Base-by-base conservation (phyloP, 2,113 vertebrate species). In the Chaetorhynchus papuensis region DNA sequence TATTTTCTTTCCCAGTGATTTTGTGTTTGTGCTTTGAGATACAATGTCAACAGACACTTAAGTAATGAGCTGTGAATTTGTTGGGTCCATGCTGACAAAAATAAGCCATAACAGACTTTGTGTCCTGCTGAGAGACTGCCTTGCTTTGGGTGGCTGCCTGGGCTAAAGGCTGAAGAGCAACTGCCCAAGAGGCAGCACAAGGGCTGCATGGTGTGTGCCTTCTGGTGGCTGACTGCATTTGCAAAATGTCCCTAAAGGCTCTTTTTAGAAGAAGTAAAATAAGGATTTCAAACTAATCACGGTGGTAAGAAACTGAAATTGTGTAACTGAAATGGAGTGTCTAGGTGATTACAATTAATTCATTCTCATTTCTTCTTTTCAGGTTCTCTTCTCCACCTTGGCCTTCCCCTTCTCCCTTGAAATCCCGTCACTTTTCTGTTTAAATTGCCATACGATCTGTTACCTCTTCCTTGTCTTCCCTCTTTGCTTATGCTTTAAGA, bases 281-380 rank as follows among this genome's bases (percentile, higher is more conserved):
- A 64, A 76, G 11, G 11, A 37, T 23, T 68, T 90, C n/a, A 68
- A 65, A 44, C 5, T 63, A n/a, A 30, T 80, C 42, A 3, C 52
- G 17, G n/a, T 90, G 30, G 14, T 79, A 75, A 64, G 39, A 69
- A 72, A 66, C 37, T 65, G 27, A 47, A 90, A 63, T 60, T 86
- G 35, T 91, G 7, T 87, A 81, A 71, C 28, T 71, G 56, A 71
- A 78, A 60, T 88, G 33, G 47, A 49, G 77, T 83, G 24, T 83
- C 20, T 71, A 31, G 33, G 45, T 76, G 74, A 94, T 59, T 60
- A 49, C 85, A 65, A 94, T 96, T 97, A 97, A 97, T 89, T 84
- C 5, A 6, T 94, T 96, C 80, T 97, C 12, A 9, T 95, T 96
- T 96, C 96, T 97, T 95, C 96, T 96, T 97, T 97, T 75, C 96